Evolutionary conservation across 2,113 vertebrate species (phyloP).

Genomic region (Oryzias melastigma): DNA sequence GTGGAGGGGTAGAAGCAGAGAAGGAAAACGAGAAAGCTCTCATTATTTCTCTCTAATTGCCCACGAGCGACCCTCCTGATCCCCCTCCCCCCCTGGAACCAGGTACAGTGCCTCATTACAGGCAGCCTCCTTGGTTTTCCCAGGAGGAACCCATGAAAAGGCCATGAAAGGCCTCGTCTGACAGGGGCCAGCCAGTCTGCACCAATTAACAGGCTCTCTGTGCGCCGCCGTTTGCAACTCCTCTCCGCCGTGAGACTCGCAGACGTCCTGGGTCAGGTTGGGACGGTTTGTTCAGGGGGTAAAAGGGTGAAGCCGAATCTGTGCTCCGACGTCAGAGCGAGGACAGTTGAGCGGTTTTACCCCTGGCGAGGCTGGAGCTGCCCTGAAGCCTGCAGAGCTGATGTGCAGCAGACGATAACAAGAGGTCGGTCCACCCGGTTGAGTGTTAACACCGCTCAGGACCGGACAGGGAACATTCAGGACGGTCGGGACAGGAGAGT

Average conservation of each 20-base stretch:
- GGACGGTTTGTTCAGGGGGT: constrained; percentile 41
- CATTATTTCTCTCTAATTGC: constrained; percentile 79
- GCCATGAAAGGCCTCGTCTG: constrained; percentile 75
- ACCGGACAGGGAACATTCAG: not conserved
- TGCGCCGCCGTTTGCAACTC: constrained; percentile 60
- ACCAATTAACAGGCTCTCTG: constrained; percentile 73
- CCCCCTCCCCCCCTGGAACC: constrained; percentile 61
- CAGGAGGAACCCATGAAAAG: constrained; percentile 72
- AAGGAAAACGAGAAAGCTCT: constrained; percentile 65
- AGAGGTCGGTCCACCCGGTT: not conserved
- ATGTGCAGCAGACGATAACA: not conserved
- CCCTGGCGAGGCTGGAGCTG: not conserved
- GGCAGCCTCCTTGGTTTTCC: constrained; percentile 65
- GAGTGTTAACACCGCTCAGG: not conserved
- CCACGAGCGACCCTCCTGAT: constrained; percentile 75
- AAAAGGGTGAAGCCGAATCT: constrained; percentile 1
- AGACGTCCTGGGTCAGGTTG: constrained; percentile 49
- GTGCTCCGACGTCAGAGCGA: not conserved
- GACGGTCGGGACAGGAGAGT: constrained; percentile 1
- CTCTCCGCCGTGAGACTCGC: constrained; percentile 38
- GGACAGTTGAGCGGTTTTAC: not conserved
- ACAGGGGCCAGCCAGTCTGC: constrained; percentile 69
- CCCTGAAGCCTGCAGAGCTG: not conserved
- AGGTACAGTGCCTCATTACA: constrained; percentile 74
- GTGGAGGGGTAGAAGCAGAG: constrained; percentile 27